A percentile compares a stretch with the other conserved stretches of the same genome.
These are phyloP conservation scores for Prionailurus bengalensis DNA, from an alignment of 2,113 vertebrate genomes.

Conservation along the genomic window DNA sequence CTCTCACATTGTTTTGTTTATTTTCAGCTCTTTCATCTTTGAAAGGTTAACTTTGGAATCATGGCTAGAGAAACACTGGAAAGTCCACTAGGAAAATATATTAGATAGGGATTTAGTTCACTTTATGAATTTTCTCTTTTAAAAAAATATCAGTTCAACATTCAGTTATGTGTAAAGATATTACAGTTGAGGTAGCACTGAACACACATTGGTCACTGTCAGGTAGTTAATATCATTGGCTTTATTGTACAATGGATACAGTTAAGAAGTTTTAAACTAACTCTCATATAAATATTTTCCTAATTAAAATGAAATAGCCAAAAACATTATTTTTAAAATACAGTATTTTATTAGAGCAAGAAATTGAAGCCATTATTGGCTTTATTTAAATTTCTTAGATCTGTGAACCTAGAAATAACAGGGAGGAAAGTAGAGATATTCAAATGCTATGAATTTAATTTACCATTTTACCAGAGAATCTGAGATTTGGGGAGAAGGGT, in stretches of 20 bases:
- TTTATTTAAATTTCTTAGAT: not conserved
- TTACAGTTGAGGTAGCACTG: not conserved
- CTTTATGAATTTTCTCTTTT: conserved; percentile 45
- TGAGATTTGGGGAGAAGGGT: not conserved
- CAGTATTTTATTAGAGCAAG: conserved; percentile 21
- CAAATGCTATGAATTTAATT: conserved; percentile 39
- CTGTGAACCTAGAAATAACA: not conserved
- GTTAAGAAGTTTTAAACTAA: conserved; percentile 30
- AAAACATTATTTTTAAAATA: conserved; percentile 53
- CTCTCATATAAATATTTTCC: conserved; percentile 33
- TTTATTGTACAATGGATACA: conserved; percentile 5
- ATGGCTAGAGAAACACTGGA: conserved; percentile 38
- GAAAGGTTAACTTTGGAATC: conserved; percentile 70
- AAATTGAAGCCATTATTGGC: not conserved
- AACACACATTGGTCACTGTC: not conserved
- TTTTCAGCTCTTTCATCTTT: conserved; percentile 72
- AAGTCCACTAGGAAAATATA: conserved; percentile 64
- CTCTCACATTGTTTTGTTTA: conserved; percentile 70
- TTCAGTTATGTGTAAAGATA: conserved; percentile 39
- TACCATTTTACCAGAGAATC: not conserved
- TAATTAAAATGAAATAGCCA: conserved; percentile 16
- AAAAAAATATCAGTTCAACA: conserved; percentile 19
- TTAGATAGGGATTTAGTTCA: conserved; percentile 20
- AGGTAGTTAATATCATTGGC: not conserved
- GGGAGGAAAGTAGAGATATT: not conserved